These are phyloP conservation scores for Galeopterus variegatus DNA, from an alignment of 2,113 vertebrate species.

Conservation along the genomic window DNA sequence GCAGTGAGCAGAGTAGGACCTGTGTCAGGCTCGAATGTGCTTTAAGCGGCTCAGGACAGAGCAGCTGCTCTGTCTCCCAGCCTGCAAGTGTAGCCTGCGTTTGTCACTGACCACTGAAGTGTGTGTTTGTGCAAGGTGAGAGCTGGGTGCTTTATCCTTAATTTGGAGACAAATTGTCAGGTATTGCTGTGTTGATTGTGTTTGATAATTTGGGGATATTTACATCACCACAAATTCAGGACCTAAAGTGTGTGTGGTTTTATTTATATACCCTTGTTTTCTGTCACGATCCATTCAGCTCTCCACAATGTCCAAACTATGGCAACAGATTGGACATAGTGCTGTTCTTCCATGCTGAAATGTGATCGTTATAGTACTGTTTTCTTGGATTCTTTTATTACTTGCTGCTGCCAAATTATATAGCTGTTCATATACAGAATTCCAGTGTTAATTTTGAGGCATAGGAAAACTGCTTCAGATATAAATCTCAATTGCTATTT, in stretches of 20 bases:
- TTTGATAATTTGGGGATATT: not conserved
- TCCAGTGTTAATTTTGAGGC: not conserved
- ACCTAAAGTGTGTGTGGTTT: not conserved
- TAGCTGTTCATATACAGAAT: fast-evolving
- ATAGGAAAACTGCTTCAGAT: not conserved
- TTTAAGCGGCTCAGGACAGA: constrained; percentile 64
- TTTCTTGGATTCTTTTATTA: not conserved
- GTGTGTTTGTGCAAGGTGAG: constrained; percentile 79
- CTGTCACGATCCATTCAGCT: fast-evolving
- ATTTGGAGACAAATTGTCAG: constrained; percentile 64
- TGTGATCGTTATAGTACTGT: not conserved
- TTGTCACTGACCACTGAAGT: constrained; percentile 71
- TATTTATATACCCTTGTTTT: not conserved
- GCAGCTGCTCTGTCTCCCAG: constrained; percentile 78
- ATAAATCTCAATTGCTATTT: not conserved
- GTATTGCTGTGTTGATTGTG: constrained; percentile 45
- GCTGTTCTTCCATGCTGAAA: constrained; percentile 12
- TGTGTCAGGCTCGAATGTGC: constrained; percentile 59
- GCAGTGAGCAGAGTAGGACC: constrained; percentile 79
- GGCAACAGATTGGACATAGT: not conserved
- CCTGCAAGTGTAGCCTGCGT: constrained; percentile 56
- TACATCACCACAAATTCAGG: not conserved
- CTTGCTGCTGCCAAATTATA: not conserved
- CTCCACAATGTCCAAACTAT: not conserved
- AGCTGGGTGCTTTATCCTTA: not conserved